Percentiles rank a stretch among this genome's conserved stretches.
Evolutionary conservation across 1,140 invertebrate genomes (phyloP).

Genomic region (Apolygus lucorum): DNA sequence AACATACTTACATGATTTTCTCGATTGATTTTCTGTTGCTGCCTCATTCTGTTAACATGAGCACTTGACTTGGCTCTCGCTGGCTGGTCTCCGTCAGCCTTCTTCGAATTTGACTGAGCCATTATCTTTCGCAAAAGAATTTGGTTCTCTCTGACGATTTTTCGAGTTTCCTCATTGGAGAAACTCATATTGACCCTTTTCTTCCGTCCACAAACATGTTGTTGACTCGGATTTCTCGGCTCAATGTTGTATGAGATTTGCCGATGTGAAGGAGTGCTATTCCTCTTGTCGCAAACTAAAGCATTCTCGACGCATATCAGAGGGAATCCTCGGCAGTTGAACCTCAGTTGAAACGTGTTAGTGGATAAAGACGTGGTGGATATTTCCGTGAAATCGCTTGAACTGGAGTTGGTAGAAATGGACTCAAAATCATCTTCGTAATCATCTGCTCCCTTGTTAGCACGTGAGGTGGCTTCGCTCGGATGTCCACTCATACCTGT

Average conservation of each 20-base stretch:
- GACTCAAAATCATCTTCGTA: background rate
- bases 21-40: background rate
- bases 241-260: background rate
- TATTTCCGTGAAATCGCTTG: background rate
- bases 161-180: background rate
- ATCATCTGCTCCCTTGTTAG: no score
- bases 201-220: background rate
- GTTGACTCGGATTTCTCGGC: background rate
- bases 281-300: background rate
- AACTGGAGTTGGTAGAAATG: background rate
- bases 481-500: no score
- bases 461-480: no score
- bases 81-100: background rate
- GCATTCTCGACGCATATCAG: background rate
- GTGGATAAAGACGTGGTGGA: background rate
- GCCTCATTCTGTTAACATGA: background rate
- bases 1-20: background rate
- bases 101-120: background rate
- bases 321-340: background rate
- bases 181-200: constrained; percentile 6
- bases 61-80: background rate
- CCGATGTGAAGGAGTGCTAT: background rate
- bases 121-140: background rate
- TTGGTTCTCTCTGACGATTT: background rate
- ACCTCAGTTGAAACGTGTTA: background rate